Evolutionary conservation across 2,113 vertebrate species (phyloP).

Genomic region (Talpa occidentalis): DNA sequence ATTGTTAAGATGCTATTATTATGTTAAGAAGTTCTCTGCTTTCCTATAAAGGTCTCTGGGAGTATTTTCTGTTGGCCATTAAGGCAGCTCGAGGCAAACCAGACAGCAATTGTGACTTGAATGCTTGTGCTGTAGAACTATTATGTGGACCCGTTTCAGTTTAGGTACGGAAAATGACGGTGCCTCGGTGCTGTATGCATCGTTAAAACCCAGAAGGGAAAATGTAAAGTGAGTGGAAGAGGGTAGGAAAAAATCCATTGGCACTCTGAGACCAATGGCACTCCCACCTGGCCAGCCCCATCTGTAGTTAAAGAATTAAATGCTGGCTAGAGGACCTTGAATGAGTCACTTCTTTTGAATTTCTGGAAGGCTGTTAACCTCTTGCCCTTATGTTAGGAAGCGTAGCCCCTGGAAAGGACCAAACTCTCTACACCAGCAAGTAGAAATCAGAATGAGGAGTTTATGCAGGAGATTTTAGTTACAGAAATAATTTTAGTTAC

Average conservation of each 20-base stretch:
- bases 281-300: not conserved
- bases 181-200: conserved; percentile 49
- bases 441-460: conserved; percentile 23
- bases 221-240: conserved; percentile 5
- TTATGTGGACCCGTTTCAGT: conserved; percentile 74
- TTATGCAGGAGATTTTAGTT: conserved; percentile 53
- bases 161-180: conserved; percentile 66
- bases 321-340: not conserved
- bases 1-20: conserved; percentile 69
- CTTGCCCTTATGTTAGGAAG: not conserved
- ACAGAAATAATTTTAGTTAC: conserved; percentile 39
- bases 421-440: not conserved
- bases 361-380: conserved; percentile 53
- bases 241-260: not conserved
- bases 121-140: conserved; percentile 74
- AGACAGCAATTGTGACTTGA: conserved; percentile 69
- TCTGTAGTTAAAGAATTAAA: conserved; percentile 57
- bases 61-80: conserved; percentile 74
- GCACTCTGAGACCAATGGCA: conserved; percentile 4
- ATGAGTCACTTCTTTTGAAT: conserved; percentile 31
- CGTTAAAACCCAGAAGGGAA: conserved; percentile 49
- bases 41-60: conserved; percentile 67
- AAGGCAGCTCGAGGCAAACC: conserved; percentile 73
- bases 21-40: conserved; percentile 78
- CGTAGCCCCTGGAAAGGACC: not conserved